phyloP scores from a whole-genome alignment of 2,113 vertebrate genomes.

The Puffinus mauretanicus region DNA sequence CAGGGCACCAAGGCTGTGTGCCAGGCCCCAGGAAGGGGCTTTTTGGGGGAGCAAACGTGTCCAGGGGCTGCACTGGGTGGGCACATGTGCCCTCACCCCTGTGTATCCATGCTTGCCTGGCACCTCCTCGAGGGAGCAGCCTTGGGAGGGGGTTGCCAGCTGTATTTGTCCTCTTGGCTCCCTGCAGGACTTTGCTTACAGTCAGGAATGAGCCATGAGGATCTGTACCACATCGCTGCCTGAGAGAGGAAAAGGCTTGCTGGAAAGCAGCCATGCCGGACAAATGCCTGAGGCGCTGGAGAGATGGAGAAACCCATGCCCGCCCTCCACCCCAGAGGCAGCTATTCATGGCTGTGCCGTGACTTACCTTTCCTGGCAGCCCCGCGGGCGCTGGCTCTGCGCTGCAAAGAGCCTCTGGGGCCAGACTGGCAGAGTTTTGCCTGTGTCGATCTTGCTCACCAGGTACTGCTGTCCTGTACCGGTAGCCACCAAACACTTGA shows the following conservation, averaged over 20 bases:
- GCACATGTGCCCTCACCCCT: accelerated
- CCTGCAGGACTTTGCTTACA: background rate
- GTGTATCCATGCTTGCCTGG: background rate
- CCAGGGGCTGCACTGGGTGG: no score
- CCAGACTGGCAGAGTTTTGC: background rate
- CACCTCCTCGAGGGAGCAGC: background rate
- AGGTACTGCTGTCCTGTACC: background rate
- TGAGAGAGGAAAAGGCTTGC: background rate
- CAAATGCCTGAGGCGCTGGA: background rate
- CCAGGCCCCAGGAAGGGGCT: background rate
- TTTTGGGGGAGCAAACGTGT: accelerated
- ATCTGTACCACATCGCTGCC: accelerated
- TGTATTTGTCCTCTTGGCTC: background rate
- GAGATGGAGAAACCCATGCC: background rate
- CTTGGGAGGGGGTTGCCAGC: background rate
- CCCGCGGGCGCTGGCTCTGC: accelerated
- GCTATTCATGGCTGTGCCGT: background rate
- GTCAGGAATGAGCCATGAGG: background rate
- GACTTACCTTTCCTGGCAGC: background rate
- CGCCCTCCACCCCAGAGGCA: no score
- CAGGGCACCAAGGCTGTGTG: background rate
- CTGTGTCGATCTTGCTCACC: background rate
- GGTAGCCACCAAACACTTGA: accelerated
- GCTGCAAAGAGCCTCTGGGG: background rate
- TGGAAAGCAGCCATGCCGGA: background rate